Percentiles rank a stretch among this genome's conserved stretches.
Conservation (phyloP, 2,797 vertebrate genomes). For the Pteronotus mesoamericanus region DNA sequence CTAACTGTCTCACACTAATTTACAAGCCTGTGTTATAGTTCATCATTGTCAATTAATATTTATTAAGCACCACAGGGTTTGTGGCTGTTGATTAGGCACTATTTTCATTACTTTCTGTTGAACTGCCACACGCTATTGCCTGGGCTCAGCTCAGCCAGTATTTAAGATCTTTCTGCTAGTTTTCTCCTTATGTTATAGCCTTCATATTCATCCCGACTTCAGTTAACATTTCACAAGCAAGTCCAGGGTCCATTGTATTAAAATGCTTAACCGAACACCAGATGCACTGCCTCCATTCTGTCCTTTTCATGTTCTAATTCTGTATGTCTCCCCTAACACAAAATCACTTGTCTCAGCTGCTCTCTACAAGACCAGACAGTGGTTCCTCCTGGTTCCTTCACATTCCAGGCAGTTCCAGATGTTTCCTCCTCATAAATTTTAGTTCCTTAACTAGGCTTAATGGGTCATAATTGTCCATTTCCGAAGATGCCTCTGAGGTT, state of each 20-base stretch:
- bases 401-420: conserved; percentile 50
- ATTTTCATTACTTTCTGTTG: not conserved
- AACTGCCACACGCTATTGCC: not conserved
- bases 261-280: not conserved
- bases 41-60: conserved; percentile 59
- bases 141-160: not conserved
- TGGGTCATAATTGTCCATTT: conserved; percentile 58
- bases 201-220: conserved; percentile 26
- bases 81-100: not conserved
- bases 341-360: conserved; percentile 4
- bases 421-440: conserved; percentile 57
- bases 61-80: conserved; percentile 17
- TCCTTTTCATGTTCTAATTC: not conserved
- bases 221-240: conserved; percentile 58
- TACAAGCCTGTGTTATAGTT: not conserved
- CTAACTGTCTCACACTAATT: not conserved
- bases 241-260: not conserved
- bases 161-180: conserved; percentile 29
- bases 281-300: not conserved
- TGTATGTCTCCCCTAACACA: not conserved
- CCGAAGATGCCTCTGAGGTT: conserved; percentile 44
- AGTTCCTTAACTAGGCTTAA: conserved; percentile 45
- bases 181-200: not conserved
- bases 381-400: conserved; percentile 33
- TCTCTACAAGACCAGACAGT: not conserved